Conservation (phyloP, 2,888 invertebrate species). For the Aleiodes alternator region DNA sequence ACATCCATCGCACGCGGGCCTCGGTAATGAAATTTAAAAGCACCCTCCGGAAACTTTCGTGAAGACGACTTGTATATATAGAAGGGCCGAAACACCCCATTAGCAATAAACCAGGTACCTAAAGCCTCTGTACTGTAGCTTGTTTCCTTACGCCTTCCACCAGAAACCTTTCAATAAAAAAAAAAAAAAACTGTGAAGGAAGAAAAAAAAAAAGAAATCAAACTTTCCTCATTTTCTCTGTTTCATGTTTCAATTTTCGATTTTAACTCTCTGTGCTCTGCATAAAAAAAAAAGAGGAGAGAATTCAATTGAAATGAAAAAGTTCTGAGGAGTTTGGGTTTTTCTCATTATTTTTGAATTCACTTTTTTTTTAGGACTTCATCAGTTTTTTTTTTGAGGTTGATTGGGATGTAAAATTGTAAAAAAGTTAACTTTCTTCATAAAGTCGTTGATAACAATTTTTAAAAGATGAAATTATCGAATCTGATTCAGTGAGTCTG, state of each 20-base stretch:
- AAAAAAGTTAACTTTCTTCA: too few species aligned
- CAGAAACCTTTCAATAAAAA: slow-evolving; percentile 12
- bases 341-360: too few species aligned
- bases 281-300: too few species aligned
- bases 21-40: slow-evolving; percentile 71
- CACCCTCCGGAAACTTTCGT: slow-evolving; percentile 61
- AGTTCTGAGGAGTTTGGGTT: too few species aligned
- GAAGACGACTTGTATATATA: slow-evolving; percentile 40
- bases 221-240: slow-evolving; percentile 33
- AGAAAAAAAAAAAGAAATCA: slow-evolving; percentile 17
- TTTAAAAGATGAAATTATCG: too few species aligned
- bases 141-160: slow-evolving; percentile 42
- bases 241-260: slow-evolving; percentile 37
- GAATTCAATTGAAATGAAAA: too few species aligned
- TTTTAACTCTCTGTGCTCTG: neutral
- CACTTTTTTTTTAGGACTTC: too few species aligned
- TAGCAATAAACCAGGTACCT: slow-evolving; percentile 67
- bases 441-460: too few species aligned
- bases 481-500: too few species aligned
- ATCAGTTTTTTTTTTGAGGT: too few species aligned
- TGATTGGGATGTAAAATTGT: too few species aligned
- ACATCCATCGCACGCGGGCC: slow-evolving; percentile 62
- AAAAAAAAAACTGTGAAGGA: neutral
- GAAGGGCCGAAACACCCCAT: slow-evolving; percentile 63
- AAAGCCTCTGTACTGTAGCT: slow-evolving; percentile 45